Conservation (phyloP, 1,140 invertebrate genomes). For the Stegodyphus mimosarum region DNA sequence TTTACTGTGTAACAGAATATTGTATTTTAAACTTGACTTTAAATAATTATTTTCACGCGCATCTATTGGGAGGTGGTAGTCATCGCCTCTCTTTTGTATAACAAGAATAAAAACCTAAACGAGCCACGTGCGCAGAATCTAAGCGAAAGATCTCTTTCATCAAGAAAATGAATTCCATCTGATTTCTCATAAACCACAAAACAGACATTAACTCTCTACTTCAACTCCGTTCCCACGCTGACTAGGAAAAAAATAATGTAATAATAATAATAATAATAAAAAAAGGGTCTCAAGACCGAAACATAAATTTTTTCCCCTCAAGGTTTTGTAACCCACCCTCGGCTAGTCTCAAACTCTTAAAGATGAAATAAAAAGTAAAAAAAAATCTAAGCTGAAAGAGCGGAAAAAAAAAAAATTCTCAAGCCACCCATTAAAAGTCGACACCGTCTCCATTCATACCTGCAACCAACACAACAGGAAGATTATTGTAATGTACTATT, state of each 20-base stretch:
- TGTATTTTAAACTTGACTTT: too few species aligned
- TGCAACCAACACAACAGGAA: constrained; percentile 15
- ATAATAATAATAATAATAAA: constrained; percentile 14
- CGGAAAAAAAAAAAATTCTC: constrained; percentile 3
- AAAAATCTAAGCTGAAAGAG: not conserved
- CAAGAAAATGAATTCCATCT: constrained; percentile 20
- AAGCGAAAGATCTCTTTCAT: too few species aligned
- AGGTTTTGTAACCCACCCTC: constrained; percentile 4
- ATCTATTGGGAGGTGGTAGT: too few species aligned
- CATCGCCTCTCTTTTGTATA: too few species aligned
- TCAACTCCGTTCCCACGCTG: constrained; percentile 26
- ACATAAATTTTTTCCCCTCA: constrained; percentile 32
- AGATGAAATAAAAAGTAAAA: not conserved
- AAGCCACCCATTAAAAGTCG: constrained; percentile 45
- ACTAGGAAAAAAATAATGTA: not conserved
- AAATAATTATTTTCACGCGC: too few species aligned
- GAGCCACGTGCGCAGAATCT: too few species aligned
- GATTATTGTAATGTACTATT: constrained; percentile 60
- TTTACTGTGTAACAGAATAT: too few species aligned
- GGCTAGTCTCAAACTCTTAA: not conserved
- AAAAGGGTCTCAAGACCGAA: constrained; percentile 19
- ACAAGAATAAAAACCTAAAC: too few species aligned
- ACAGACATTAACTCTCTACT: not conserved
- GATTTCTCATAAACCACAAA: constrained; percentile 50
- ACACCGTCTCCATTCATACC: constrained; percentile 30